Evolutionary conservation across 2,113 vertebrate genomes (phyloP).

Genomic region (Callithrix jacchus): DNA sequence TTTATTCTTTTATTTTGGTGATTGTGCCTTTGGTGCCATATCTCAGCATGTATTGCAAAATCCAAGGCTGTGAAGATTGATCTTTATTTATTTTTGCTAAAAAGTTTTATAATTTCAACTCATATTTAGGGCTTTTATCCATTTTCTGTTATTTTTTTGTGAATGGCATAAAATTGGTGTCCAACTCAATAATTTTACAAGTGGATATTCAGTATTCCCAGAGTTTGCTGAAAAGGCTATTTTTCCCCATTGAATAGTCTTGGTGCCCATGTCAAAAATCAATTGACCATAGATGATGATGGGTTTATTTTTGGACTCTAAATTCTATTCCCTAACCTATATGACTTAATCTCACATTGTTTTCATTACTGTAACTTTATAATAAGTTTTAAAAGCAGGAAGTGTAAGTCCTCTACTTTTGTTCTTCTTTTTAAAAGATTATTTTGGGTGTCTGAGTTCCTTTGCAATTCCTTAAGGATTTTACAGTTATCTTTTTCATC

Average conservation of each 20-base stretch:
- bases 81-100: neutral
- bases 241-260: neutral
- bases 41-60: neutral
- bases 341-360: neutral
- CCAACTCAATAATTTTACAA: neutral
- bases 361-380: neutral
- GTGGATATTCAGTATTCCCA: neutral
- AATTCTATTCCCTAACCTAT: neutral
- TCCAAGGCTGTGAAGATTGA: neutral
- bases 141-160: neutral
- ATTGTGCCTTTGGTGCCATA: neutral
- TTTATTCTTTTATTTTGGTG: neutral
- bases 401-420: neutral
- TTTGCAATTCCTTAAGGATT: neutral
- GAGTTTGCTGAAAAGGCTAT: neutral
- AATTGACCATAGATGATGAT: neutral
- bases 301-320: neutral
- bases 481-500: neutral
- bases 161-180: neutral
- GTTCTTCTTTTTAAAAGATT: neutral
- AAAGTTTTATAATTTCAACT: neutral
- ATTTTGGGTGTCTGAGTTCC: neutral
- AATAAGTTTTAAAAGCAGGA: neutral
- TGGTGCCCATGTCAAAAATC: neutral
- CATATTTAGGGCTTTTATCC: neutral